Evolutionary conservation across 2,888 invertebrate species (phyloP).

Genomic region (Bedellia somnulentella): DNA sequence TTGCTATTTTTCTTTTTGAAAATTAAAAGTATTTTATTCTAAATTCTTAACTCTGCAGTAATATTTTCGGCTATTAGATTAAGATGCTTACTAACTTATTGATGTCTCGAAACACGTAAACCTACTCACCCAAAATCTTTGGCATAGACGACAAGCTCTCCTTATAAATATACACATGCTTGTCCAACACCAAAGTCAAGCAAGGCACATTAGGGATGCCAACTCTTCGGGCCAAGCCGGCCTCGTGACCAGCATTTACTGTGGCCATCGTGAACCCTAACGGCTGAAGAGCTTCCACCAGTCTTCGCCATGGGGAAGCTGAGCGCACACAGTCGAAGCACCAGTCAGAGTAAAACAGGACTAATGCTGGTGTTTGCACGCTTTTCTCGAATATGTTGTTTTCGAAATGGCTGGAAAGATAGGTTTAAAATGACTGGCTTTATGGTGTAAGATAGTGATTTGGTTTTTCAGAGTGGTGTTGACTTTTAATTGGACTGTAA

Average conservation of each 20-base stretch:
- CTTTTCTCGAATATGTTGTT: constrained; percentile 85
- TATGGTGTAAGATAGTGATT: no score
- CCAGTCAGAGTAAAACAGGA: constrained; percentile 93
- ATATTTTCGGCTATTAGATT: no score
- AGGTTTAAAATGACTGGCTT: constrained; percentile 12
- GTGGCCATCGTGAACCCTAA: constrained; percentile 81
- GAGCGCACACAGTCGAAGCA: constrained; percentile 89
- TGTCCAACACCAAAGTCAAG: constrained; percentile 78
- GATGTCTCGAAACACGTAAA: no score
- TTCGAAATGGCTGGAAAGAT: constrained; percentile 79
- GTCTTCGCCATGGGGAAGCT: constrained; percentile 82
- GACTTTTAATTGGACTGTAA: no score
- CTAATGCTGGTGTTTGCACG: constrained; percentile 76
- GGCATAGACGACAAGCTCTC: constrained; percentile 78
- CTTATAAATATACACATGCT: constrained; percentile 82
- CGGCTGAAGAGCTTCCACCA: constrained; percentile 85
- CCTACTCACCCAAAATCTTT: constrained; percentile 75
- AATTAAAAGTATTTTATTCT: no score
- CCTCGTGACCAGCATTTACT: constrained; percentile 80
- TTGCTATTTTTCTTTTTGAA: no score
- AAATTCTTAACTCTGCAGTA: no score
- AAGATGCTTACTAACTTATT: no score
- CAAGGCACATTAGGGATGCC: constrained; percentile 82
- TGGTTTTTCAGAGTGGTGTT: no score
- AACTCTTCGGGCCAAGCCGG: constrained; percentile 72